Conservation (phyloP, 1,140 invertebrate genomes). For the Drosophila quadrilineata region DNA sequence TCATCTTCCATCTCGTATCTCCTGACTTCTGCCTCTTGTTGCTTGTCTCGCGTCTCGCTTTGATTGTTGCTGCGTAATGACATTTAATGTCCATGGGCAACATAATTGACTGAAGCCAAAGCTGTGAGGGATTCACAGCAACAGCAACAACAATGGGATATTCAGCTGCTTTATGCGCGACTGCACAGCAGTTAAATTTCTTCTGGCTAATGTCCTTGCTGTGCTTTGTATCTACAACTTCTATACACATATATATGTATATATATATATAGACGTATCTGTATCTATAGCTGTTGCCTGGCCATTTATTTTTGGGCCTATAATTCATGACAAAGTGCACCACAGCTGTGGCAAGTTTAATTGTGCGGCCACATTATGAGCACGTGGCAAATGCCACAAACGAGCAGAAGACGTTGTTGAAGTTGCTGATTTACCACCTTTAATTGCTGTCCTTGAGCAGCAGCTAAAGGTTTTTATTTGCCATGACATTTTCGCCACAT, state of each 20-base stretch:
- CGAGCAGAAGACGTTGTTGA: neutral
- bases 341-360: slow-evolving; percentile 51
- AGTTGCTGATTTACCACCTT: slow-evolving; percentile 27
- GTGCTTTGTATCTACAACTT: slow-evolving; percentile 39
- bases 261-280: slow-evolving; percentile 5
- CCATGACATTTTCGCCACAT: slow-evolving; percentile 21
- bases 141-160: too few relatives aligned
- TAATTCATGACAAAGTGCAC: slow-evolving; percentile 58
- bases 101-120: slow-evolving; percentile 60
- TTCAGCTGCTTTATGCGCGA: slow-evolving; percentile 58
- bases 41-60: slow-evolving; percentile 31
- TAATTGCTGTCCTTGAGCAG: slow-evolving; percentile 23
- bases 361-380: slow-evolving; percentile 69
- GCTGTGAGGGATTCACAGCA: slow-evolving; percentile 18
- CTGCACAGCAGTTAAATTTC: slow-evolving; percentile 76
- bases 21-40: neutral
- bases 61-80: slow-evolving; percentile 77
- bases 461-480: slow-evolving; percentile 24
- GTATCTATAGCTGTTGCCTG: slow-evolving; percentile 11
- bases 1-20: neutral
- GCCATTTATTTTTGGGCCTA: slow-evolving; percentile 36
- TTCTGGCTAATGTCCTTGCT: slow-evolving; percentile 35
- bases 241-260: slow-evolving; percentile 3
- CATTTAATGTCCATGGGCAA: slow-evolving; percentile 75
- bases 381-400: slow-evolving; percentile 32